Conservation (phyloP, 2,888 invertebrate species). For the Sepiola atlantica region DNA sequence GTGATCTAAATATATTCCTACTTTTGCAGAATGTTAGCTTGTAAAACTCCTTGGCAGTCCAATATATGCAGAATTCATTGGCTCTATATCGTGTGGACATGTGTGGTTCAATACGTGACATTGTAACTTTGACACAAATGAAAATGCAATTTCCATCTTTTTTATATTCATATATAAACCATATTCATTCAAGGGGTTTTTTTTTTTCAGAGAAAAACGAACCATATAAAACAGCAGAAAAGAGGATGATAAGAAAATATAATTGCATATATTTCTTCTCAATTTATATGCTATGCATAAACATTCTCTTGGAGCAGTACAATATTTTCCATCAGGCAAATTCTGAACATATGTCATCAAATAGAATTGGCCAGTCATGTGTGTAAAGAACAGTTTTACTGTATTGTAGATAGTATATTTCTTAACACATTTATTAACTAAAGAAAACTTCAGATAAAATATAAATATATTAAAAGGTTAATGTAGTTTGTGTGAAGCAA, state of each 20-base stretch:
- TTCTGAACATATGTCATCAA: background rate
- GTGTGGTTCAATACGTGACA: background rate
- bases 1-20: background rate
- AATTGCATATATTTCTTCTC: background rate
- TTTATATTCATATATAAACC: background rate
- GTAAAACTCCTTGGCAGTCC: too few relatives aligned
- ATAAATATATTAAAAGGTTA: too few relatives aligned
- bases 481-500: too few relatives aligned
- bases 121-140: background rate
- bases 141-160: background rate
- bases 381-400: background rate
- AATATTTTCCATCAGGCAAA: background rate
- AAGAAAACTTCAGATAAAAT: background rate
- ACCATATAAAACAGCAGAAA: background rate
- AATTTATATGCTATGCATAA: background rate
- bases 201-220: background rate
- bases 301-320: background rate
- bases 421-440: background rate
- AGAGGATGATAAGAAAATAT: background rate
- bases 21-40: too few relatives aligned
- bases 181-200: background rate
- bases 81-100: background rate
- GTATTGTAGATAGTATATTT: background rate
- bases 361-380: background rate
- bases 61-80: background rate